phyloP scores from a whole-genome alignment of 2,888 invertebrate genomes.

The Acronicta aceris region DNA sequence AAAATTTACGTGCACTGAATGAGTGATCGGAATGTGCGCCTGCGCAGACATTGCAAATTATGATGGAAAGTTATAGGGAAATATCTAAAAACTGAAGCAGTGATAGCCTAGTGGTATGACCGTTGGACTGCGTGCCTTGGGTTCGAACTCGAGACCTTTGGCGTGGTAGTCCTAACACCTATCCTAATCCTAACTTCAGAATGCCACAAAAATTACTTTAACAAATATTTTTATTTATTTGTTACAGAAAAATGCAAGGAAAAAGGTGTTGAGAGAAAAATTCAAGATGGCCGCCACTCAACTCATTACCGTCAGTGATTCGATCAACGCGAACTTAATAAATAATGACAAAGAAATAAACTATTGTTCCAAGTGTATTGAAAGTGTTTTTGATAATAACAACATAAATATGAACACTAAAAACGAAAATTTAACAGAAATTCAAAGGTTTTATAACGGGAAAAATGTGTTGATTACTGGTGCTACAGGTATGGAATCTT shows the following conservation, averaged over 20 bases:
- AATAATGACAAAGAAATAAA: slow-evolving; percentile 34
- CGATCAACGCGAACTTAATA: slow-evolving; percentile 21
- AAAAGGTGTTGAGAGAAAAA: slow-evolving; percentile 5
- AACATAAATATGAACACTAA: slow-evolving; percentile 60
- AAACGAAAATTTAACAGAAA: slow-evolving; percentile 69
- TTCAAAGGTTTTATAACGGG: slow-evolving; percentile 89
- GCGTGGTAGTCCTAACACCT: too few relatives aligned
- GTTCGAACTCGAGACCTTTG: too few relatives aligned
- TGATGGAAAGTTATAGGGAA: background rate
- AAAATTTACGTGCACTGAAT: slow-evolving; percentile 41
- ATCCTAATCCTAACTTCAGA: too few relatives aligned
- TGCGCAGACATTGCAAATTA: background rate
- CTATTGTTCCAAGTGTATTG: slow-evolving; percentile 49
- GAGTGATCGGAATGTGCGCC: slow-evolving; percentile 4
- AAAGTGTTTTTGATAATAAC: slow-evolving; percentile 49
- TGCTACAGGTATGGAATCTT: slow-evolving; percentile 86
- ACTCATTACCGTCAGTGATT: slow-evolving; percentile 32
- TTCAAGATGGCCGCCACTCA: slow-evolving; percentile 43
- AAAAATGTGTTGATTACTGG: slow-evolving; percentile 90
- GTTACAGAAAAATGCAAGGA: slow-evolving; percentile 55
- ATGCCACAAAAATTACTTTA: too few relatives aligned
- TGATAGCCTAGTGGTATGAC: too few relatives aligned
- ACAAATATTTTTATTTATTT: slow-evolving; percentile 23
- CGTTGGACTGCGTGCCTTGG: too few relatives aligned
- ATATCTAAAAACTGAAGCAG: too few relatives aligned